Evolutionary conservation across 2,113 vertebrate species (phyloP).

Genomic region (Tupaia tana): DNA sequence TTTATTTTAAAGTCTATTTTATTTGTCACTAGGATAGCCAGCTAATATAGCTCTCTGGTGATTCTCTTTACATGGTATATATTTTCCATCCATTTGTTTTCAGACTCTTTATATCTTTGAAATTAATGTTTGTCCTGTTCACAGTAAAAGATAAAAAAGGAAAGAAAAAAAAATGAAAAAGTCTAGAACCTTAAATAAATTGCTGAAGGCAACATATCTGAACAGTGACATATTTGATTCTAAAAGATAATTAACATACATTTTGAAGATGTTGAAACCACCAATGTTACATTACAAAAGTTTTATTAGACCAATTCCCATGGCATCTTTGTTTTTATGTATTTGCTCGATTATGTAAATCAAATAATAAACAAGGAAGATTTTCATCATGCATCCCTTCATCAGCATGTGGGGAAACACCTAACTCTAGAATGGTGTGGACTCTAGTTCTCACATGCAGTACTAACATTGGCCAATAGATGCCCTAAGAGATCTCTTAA

Average conservation of each 20-base stretch:
- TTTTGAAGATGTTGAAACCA: slow-evolving; percentile 21
- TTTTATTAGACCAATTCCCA: not conserved
- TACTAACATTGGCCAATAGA: slow-evolving; percentile 84
- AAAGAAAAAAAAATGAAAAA: not conserved
- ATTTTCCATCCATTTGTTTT: no score
- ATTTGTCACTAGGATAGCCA: no score
- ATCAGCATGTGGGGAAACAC: not conserved
- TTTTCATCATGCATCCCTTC: not conserved
- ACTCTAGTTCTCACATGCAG: slow-evolving; percentile 66
- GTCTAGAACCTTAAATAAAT: not conserved
- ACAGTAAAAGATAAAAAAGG: no score
- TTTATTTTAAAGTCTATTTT: no score
- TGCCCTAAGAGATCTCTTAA: slow-evolving; percentile 86
- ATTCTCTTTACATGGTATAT: no score
- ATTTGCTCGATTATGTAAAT: slow-evolving; percentile 29
- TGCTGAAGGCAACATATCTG: not conserved
- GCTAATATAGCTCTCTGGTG: no score
- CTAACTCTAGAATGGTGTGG: not conserved
- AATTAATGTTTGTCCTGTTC: no score
- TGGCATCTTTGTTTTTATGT: slow-evolving; percentile 23
- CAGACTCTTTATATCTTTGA: no score
- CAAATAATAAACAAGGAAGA: not conserved
- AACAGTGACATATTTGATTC: not conserved
- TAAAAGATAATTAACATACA: not conserved
- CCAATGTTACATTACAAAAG: not conserved